These are phyloP conservation scores for Leptinotarsa texana DNA, from an alignment of 1,140 invertebrate genomes.

Conservation along the genomic window DNA sequence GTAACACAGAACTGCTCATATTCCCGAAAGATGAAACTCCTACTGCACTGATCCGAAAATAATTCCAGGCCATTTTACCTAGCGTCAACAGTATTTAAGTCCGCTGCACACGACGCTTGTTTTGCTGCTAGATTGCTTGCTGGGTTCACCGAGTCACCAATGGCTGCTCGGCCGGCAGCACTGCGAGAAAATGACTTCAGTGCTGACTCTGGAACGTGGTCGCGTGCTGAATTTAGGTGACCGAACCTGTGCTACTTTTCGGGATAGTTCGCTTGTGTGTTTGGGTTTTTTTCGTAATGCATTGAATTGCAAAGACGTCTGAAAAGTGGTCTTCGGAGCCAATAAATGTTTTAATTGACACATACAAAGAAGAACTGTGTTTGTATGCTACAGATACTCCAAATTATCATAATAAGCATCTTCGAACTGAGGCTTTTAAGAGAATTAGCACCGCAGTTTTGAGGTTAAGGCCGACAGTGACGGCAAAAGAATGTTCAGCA, in stretches of 20 bases:
- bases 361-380: background rate
- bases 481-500: background rate
- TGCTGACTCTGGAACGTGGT: background rate
- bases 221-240: too few species aligned
- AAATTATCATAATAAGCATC: constrained; percentile 4
- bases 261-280: too few species aligned
- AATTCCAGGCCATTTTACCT: too few species aligned
- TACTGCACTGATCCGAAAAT: too few species aligned
- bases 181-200: too few species aligned
- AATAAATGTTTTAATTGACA: background rate
- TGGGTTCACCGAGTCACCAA: background rate
- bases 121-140: too few species aligned
- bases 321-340: background rate
- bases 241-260: too few species aligned
- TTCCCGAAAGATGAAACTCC: too few species aligned
- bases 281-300: too few species aligned
- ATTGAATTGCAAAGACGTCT: background rate
- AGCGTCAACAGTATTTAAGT: too few species aligned
- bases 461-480: background rate
- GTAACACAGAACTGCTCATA: too few species aligned
- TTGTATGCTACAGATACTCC: background rate
- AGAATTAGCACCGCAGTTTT: background rate
- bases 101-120: too few species aligned
- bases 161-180: background rate
- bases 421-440: background rate